Evolutionary conservation across 2,113 vertebrate genomes (phyloP), one percentile per base, ranked within the genome.

Genomic region (Passer montanus): DNA sequence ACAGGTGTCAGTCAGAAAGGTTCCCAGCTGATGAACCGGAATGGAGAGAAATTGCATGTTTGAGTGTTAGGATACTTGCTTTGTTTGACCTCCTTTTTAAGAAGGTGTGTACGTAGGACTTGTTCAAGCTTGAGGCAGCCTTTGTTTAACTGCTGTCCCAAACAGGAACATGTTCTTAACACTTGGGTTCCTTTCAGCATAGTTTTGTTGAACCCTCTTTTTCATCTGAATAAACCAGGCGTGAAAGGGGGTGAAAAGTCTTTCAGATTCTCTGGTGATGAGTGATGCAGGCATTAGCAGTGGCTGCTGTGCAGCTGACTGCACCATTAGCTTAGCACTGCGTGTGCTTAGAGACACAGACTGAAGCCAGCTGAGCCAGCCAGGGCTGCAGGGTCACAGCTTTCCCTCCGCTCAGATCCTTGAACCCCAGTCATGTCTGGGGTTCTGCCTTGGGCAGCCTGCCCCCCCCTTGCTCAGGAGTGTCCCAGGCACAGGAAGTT

Each of bases 321-420:
- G 67, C 39, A 63, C 39, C 13, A 6, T 63, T 62, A 78, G 77
- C 33, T n/a, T 35, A 33, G 52, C 11, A 15, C 39, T 67, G 26
- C 0, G 0, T 44, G 35, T 46, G 11, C 8, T 59, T 67, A 80
- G 64, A 49, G 20, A 24, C 17, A 7, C 0, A 22, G n/a, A 5
- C 26, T 49, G 21, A 50, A 79, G 78, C 24, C 49, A 50, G 43
- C 43, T 47, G 52, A 63, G 39, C 37, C 82, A 90, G 44, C 30
- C 76, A 52, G 79, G 27, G 31, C 24, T 74, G 69, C 7, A 46
- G 27, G 55, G 24, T 43, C 18, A 24, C 68, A 77, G 37, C 56
- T 70, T 74, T 84, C 21, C 56, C 47, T 86, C 49, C 92, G 58
- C 46, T 20, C 87, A 13, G 2, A 0, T 31, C 93, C 31, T 39